These are phyloP conservation scores for Coelopa pilipes DNA, from an alignment of 2,888 invertebrate genomes.

Conservation along the genomic window DNA sequence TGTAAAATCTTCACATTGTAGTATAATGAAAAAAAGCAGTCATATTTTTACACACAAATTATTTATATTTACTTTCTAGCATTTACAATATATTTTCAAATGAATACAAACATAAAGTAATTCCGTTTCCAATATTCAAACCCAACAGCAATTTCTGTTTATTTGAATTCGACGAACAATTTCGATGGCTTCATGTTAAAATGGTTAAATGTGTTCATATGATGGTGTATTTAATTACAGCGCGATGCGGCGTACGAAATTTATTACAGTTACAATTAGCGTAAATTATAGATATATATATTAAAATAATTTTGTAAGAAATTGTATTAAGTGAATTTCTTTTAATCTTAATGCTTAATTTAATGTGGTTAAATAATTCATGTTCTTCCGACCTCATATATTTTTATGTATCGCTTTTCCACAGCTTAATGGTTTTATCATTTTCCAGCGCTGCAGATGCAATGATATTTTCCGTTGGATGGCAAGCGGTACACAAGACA, in stretches of 20 bases:
- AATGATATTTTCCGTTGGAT: constrained; percentile 99
- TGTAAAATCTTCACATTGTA: too few relatives aligned
- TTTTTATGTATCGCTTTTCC: constrained; percentile 93
- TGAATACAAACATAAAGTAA: neutral
- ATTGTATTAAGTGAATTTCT: constrained; percentile 26
- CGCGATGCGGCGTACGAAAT: neutral
- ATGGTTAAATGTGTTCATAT: neutral
- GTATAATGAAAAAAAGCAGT: too few relatives aligned
- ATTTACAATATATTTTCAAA: constrained; percentile 1
- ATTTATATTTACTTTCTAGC: too few relatives aligned
- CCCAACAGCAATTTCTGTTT: neutral
- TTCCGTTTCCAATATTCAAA: neutral
- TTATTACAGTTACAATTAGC: neutral
- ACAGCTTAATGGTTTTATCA: constrained; percentile 98
- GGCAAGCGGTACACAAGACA: constrained; percentile 97
- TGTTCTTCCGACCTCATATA: constrained; percentile 1
- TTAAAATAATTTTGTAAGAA: constrained; percentile 15
- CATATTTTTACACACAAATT: too few relatives aligned
- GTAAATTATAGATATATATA: constrained; percentile 2
- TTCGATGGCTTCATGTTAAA: neutral
- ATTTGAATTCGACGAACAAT: neutral
- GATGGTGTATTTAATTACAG: constrained; percentile 2
- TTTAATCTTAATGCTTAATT: constrained; percentile 16
- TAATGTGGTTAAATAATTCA: neutral
- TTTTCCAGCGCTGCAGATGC: constrained; percentile 98